A percentile compares a stretch with the other conserved stretches of the same genome.
These are phyloP conservation scores for Tyria jacobaeae DNA, from an alignment of 2,888 invertebrate species.

Conservation along the genomic window DNA sequence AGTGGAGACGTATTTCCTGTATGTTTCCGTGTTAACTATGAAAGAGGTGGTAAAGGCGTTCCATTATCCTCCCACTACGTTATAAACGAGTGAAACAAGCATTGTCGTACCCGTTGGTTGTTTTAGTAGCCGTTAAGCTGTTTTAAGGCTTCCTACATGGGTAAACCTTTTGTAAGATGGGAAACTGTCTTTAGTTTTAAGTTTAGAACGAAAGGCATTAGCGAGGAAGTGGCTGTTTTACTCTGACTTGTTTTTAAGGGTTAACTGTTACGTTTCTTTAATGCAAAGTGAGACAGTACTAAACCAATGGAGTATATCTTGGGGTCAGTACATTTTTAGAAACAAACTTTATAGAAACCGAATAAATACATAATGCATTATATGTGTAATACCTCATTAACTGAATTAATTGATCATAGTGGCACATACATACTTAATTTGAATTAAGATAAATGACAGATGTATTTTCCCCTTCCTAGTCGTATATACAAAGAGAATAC, in stretches of 20 bases:
- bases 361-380: too few relatives aligned
- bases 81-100: conserved; percentile 47
- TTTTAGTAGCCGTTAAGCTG: conserved; percentile 49
- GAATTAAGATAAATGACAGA: too few relatives aligned
- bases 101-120: conserved; percentile 40
- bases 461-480: too few relatives aligned
- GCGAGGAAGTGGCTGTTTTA: conserved; percentile 10
- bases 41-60: conserved; percentile 48
- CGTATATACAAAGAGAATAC: too few relatives aligned
- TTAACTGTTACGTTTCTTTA: not conserved
- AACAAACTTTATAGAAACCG: too few relatives aligned
- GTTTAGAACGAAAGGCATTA: conserved; percentile 31
- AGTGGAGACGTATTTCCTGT: conserved; percentile 42
- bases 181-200: conserved; percentile 23
- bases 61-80: conserved; percentile 43
- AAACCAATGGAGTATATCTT: not conserved
- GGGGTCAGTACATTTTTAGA: too few relatives aligned
- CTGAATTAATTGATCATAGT: too few relatives aligned
- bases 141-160: conserved; percentile 41
- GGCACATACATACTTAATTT: too few relatives aligned
- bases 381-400: too few relatives aligned
- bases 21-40: conserved; percentile 39
- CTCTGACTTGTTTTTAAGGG: conserved; percentile 14
- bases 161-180: conserved; percentile 25
- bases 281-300: not conserved